Percentiles rank a stretch among this genome's conserved stretches.
Conservation (phyloP, 2,888 invertebrate species). For the Operophtera brumata region DNA sequence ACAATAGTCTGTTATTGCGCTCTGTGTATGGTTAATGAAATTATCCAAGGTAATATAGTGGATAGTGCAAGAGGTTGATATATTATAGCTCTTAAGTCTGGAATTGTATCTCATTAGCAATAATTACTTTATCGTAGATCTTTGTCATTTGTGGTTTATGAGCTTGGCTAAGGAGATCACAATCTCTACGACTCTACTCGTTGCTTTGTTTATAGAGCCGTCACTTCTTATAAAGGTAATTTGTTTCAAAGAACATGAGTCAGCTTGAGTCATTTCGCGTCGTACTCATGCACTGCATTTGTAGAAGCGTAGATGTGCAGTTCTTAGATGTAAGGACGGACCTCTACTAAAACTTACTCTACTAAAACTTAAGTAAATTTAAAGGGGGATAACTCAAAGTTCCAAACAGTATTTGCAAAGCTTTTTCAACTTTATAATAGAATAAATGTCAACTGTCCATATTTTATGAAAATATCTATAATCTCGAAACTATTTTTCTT, state of each 20-base stretch:
- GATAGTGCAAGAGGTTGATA: background rate
- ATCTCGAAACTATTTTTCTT: background rate
- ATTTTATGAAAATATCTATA: background rate
- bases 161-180: background rate
- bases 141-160: constrained; percentile 2
- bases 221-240: constrained; percentile 7
- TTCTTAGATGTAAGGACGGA: too few relatives aligned
- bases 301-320: background rate
- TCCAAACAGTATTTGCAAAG: too few relatives aligned
- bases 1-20: constrained; percentile 9
- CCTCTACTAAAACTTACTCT: too few relatives aligned
- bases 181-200: background rate
- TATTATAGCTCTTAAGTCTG: background rate
- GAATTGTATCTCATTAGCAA: background rate
- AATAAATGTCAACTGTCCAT: too few relatives aligned
- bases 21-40: constrained; percentile 4
- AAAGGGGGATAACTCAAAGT: too few relatives aligned
- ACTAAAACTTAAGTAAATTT: too few relatives aligned
- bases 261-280: constrained; percentile 6
- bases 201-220: constrained; percentile 4
- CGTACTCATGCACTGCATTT: too few relatives aligned
- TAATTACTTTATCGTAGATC: constrained; percentile 9
- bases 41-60: background rate
- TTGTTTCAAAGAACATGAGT: constrained; percentile 5
- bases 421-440: too few relatives aligned